These are phyloP conservation scores for Coptodon rendalli DNA, from an alignment of 2,113 vertebrate genomes.

Conservation along the genomic window DNA sequence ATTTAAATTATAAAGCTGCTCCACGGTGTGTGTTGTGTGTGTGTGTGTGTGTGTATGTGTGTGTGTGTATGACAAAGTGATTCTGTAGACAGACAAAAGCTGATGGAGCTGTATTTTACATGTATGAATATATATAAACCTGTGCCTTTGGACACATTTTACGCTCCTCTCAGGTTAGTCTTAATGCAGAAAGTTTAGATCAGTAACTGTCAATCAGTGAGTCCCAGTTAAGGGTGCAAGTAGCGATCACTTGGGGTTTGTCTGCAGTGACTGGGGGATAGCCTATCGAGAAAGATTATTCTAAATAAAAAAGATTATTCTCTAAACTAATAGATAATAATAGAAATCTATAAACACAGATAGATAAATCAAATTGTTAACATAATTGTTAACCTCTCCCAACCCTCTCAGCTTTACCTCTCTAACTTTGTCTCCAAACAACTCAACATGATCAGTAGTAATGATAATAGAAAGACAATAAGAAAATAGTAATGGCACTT, in stretches of 20 bases:
- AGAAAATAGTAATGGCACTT: neutral
- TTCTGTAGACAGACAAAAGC: neutral
- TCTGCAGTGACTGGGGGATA: neutral
- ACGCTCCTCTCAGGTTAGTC: neutral
- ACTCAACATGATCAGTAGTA: neutral
- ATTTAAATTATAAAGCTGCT: constrained; percentile 43
- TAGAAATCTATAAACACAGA: neutral
- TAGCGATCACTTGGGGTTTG: too few species aligned
- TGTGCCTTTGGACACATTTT: neutral
- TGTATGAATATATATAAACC: neutral
- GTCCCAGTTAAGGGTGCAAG: neutral
- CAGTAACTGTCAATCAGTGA: neutral
- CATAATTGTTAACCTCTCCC: neutral
- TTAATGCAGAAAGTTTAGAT: neutral
- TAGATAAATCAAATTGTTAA: neutral
- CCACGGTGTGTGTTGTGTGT: neutral
- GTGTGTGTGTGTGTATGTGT: neutral
- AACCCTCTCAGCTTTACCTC: neutral
- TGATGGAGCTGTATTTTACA: constrained; percentile 9
- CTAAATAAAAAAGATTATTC: neutral
- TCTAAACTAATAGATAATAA: neutral
- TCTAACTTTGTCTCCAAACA: neutral
- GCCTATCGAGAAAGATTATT: neutral
- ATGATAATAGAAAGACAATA: neutral
- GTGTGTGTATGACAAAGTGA: neutral